Conservation (phyloP, 1,140 invertebrate species). For the Chrysopa pallens region DNA sequence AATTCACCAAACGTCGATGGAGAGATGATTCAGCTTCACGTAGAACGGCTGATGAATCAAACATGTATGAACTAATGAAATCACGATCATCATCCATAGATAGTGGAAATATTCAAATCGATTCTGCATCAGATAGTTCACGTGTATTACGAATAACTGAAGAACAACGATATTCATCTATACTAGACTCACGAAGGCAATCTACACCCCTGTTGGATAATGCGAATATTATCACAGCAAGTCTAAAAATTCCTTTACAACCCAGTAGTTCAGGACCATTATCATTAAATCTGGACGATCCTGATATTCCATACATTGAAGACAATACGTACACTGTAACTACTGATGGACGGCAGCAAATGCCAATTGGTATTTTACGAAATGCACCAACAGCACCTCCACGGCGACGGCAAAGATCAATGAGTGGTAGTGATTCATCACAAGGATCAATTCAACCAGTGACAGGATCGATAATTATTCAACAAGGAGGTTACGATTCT, state of each 20-base stretch:
- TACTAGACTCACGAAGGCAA: constrained; percentile 13
- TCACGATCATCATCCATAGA: constrained; percentile 18
- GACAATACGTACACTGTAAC: constrained; percentile 20
- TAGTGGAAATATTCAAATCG: constrained; percentile 7
- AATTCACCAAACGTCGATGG: constrained; percentile 20
- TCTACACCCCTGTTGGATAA: constrained; percentile 28
- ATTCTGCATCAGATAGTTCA: constrained; percentile 8
- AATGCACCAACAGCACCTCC: constrained; percentile 11
- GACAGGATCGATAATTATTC: neutral
- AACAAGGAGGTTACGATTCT: constrained; percentile 26
- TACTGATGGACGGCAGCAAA: constrained; percentile 13
- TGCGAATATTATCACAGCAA: constrained; percentile 56
- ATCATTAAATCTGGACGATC: constrained; percentile 35
- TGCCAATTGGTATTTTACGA: constrained; percentile 15
- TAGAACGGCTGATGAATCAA: constrained; percentile 13
- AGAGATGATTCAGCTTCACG: constrained; percentile 19
- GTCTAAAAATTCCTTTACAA: constrained; percentile 54
- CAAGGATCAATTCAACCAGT: constrained; percentile 14
- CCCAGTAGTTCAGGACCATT: constrained; percentile 24
- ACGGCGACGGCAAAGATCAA: constrained; percentile 20
- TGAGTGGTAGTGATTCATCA: constrained; percentile 27
- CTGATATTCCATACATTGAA: constrained; percentile 55
- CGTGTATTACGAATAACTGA: neutral
- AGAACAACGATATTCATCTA: neutral
- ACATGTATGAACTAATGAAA: constrained; percentile 5